Evolutionary conservation across 2,113 vertebrate genomes (phyloP), one percentile per base, ranked within the genome.

Genomic region (Cyanistes caeruleus): DNA sequence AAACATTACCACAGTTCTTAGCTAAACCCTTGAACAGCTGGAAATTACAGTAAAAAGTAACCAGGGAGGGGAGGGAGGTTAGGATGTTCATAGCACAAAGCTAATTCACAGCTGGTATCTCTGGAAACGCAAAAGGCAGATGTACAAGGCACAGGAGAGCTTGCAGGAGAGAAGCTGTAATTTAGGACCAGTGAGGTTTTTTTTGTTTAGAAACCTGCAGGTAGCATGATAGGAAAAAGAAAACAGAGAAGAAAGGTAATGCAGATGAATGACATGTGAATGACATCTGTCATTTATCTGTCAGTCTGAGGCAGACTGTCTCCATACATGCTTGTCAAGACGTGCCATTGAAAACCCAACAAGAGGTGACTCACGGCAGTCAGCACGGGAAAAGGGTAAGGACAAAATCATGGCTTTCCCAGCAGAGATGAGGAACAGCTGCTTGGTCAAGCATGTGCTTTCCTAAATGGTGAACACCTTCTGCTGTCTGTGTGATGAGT

Each of bases 51-150:
- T 41, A 44, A 74, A 75, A 89, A 84, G 64, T 60, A 87, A 80
- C 22, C 4, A 13, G n/a, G 74, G 55, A 68, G 55, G 8, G 15
- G 15, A 81, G 21, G 39, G 44, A 90, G 31, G 31, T 28, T 87
- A 44, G n/a, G 81, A 65, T 0, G 2, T 73, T 79, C 64, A n/a
- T 27, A 76, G 53, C 46, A 80, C 39, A 69, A 82, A 94, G 78
- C 72, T 93, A 88, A 92, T 91, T 94, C 75, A 83, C 94, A 97
- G 74, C 78, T 91, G 82, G 49, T 85, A 88, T 90, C 75, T 73
- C 65, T 88, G 90, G 67, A 87, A 97, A 96, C 62, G 82, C 28
- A 44, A 93, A 92, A 93, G 63, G 75, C 90, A 96, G 92, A 92
- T 65, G 88, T 93, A 67, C 44, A 85, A 85, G 58, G 41, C 69